These are phyloP conservation scores for Rhombomys opimus DNA, from an alignment of 2,113 vertebrate species.

Conservation along the genomic window DNA sequence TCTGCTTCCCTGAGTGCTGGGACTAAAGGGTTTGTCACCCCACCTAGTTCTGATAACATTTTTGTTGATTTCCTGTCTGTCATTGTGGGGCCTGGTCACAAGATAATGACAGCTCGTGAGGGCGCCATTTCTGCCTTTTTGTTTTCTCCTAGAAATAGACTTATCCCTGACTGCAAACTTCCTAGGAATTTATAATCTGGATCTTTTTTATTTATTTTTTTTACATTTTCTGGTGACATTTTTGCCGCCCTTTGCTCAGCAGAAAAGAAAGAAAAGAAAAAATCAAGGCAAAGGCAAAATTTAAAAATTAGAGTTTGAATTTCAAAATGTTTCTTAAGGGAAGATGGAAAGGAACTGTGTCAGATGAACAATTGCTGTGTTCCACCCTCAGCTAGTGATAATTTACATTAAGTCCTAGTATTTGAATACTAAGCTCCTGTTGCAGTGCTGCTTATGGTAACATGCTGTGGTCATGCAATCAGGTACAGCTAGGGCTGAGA, in stretches of 20 bases:
- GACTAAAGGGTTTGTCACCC: too few relatives aligned
- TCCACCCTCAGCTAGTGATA: neutral
- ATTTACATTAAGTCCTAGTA: neutral
- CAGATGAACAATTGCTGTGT: neutral
- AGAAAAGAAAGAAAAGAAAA: neutral
- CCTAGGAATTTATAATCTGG: neutral
- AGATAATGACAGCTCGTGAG: neutral
- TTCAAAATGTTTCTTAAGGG: neutral
- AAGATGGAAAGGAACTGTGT: neutral
- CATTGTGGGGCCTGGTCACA: too few relatives aligned
- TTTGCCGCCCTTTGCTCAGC: neutral
- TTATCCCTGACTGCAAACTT: neutral
- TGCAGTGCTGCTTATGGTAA: neutral
- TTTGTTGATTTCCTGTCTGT: neutral
- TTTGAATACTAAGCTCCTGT: neutral
- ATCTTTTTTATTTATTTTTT: neutral
- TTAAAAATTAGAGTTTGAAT: constrained; percentile 29
- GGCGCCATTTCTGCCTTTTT: neutral
- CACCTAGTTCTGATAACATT: neutral
- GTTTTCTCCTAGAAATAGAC: neutral
- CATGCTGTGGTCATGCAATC: too few relatives aligned
- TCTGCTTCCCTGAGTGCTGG: too few relatives aligned
- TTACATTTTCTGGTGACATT: neutral
- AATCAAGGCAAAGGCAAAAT: neutral
- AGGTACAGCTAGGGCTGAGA: neutral